Percentiles rank a stretch among this genome's conserved stretches.
Evolutionary conservation across 2,113 vertebrate genomes (phyloP).

Genomic region (Ctenomys sociabilis): DNA sequence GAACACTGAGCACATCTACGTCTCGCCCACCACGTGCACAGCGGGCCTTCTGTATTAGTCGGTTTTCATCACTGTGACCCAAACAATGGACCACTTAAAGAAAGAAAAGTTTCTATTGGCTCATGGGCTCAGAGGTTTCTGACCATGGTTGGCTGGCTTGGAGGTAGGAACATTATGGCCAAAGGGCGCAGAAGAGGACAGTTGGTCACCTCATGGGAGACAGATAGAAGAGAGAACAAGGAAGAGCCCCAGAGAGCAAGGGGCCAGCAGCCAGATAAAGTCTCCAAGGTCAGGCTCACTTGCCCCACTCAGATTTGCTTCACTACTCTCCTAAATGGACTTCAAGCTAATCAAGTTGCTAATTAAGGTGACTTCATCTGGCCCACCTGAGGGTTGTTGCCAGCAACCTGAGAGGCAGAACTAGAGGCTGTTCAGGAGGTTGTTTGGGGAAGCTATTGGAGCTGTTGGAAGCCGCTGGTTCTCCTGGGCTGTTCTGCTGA

Average conservation of each 20-base stretch:
- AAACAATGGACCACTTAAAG: background rate
- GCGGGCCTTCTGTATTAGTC: background rate
- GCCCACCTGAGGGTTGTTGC: too few relatives aligned
- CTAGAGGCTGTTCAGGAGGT: too few relatives aligned
- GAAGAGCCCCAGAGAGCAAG: background rate
- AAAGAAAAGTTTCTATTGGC: background rate
- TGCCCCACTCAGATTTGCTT: background rate
- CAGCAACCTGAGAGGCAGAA: too few relatives aligned
- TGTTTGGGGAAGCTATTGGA: too few relatives aligned
- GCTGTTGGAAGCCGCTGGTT: too few relatives aligned
- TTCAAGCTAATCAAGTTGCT: background rate
- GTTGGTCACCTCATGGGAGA: background rate
- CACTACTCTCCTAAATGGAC: background rate
- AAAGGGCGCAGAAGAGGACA: background rate
- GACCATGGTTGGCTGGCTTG: background rate
- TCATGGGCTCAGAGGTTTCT: background rate
- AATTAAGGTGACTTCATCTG: background rate
- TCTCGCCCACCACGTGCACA: accelerated
- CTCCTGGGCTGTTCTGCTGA: too few relatives aligned
- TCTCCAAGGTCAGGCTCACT: background rate
- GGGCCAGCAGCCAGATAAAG: background rate
- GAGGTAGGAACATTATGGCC: background rate
- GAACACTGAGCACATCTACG: background rate
- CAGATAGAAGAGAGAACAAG: background rate
- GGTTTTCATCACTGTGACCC: background rate